Conservation (phyloP, 1,140 invertebrate species). For the Drosophila miranda region DNA sequence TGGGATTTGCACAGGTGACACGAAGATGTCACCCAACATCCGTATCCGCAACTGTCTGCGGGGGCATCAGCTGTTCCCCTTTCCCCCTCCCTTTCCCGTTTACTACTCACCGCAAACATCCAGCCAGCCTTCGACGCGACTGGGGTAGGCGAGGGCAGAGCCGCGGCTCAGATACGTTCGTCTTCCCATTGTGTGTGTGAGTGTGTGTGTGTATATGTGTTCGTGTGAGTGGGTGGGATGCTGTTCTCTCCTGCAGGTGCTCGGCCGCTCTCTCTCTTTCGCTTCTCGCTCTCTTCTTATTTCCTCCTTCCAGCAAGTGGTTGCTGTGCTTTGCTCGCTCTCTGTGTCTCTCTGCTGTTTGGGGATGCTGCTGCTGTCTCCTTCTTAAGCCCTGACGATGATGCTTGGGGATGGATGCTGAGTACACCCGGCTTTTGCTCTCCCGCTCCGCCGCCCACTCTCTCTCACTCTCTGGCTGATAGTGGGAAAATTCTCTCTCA, state of each 20-base stretch:
- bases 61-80: constrained; percentile 27
- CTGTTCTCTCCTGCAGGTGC: constrained; percentile 25
- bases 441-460: constrained; percentile 13
- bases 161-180: constrained; percentile 76
- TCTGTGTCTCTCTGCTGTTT: constrained; percentile 4
- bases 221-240: constrained; percentile 23
- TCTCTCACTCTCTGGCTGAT: neutral
- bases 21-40: constrained; percentile 27
- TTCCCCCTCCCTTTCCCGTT: neutral
- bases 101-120: constrained; percentile 86
- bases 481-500: constrained; percentile 1
- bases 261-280: neutral
- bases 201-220: constrained; percentile 8
- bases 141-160: constrained; percentile 84
- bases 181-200: constrained; percentile 64
- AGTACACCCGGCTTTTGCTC: too few relatives aligned
- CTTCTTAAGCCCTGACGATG: too few relatives aligned
- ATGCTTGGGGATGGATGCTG: neutral
- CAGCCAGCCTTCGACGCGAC: constrained; percentile 88
- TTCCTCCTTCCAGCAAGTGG: neutral
- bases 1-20: constrained; percentile 71
- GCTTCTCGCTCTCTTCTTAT: too few relatives aligned
- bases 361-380: constrained; percentile 3
- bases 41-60: constrained; percentile 48
- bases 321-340: neutral